A percentile compares a stretch with the other conserved stretches of the same genome.
phyloP scores from a whole-genome alignment of 1,140 invertebrate genomes.

The Drosophila funebris region DNA sequence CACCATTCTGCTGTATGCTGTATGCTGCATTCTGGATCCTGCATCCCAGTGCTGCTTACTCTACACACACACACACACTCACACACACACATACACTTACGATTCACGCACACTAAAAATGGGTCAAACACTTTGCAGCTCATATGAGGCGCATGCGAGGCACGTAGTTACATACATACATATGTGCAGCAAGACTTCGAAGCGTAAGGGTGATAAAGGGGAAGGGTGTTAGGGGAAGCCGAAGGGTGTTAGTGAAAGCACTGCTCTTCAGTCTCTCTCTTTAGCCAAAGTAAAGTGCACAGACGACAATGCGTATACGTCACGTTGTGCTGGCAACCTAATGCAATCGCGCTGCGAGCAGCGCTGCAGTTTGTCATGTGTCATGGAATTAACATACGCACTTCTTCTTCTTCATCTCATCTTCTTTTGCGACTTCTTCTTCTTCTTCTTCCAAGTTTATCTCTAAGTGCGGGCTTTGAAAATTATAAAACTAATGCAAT shows the following conservation, averaged over 20 bases:
- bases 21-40: not conserved
- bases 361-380: slow-evolving; percentile 54
- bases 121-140: slow-evolving; percentile 65
- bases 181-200: not conserved
- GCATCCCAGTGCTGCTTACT: not conserved
- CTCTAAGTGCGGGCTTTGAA: slow-evolving; percentile 6
- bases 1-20: not conserved
- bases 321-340: slow-evolving; percentile 58
- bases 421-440: not conserved
- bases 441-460: slow-evolving; percentile 18
- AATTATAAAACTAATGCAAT: slow-evolving; percentile 48
- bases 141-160: slow-evolving; percentile 33
- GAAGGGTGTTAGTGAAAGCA: slow-evolving; percentile 23
- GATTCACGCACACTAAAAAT: slow-evolving; percentile 43
- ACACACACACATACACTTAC: not conserved
- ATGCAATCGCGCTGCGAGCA: slow-evolving; percentile 56
- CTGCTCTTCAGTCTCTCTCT: slow-evolving; percentile 43
- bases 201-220: not conserved
- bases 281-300: slow-evolving; percentile 57
- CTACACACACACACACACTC: not conserved
- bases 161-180: slow-evolving; percentile 49
- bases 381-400: slow-evolving; percentile 66
- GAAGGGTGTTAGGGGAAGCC: slow-evolving; percentile 1
- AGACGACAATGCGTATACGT: slow-evolving; percentile 76
- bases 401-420: not conserved